Evolutionary conservation across 2,797 vertebrate species (phyloP), one percentile per base, ranked within the genome.

Genomic region (Fistularia commersonii): DNA sequence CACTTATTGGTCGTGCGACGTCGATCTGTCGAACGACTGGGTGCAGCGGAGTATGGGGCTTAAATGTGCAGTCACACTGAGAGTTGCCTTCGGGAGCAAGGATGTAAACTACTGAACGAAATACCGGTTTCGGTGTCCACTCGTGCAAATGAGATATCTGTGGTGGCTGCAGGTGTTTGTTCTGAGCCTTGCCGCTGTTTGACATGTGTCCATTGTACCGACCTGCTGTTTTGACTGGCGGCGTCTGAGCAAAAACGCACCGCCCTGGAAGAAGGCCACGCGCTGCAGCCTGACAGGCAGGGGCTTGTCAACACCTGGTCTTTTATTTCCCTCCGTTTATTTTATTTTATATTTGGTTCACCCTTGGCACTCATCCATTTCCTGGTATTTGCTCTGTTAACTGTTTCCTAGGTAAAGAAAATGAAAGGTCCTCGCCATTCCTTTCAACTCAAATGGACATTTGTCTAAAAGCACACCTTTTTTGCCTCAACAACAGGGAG

Each of bases 121-220:
- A n/a, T n/a, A 0, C 34, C 35, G 33, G 11, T 11, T 43, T 14
- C 32, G 23, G 9, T 2, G 10, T 72, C 47, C 54, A 11, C 56
- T 48, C 6, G 1, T 51, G 47, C 46, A 58, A 64, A 46, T 52
- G 50, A 76, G 63, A 56, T 41, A 37, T 64, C 14, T 62, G 51
- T 45, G 50, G 45, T 68, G 72, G 64, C 65, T 46, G 68, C 65
- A 64, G 76, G 72, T 78, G 69, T 78, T 54, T 42, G 52, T 56
- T 72, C 70, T 39, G 34, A 13, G 5, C 6, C 13, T 11, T 61
- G 45, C 61, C 64, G 68, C 66, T 56, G 76, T 65, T 62, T 77
- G 83, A 80, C 78, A 78, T 60, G 64, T 76, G 72, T 81, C 74
- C 69, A 52, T 69, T 54, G 64, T 68, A 54, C 57, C 60, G 66